Evolutionary conservation across 2,113 vertebrate genomes (phyloP), one percentile per base, ranked within the genome.

Genomic region (Scopus umbretta): DNA sequence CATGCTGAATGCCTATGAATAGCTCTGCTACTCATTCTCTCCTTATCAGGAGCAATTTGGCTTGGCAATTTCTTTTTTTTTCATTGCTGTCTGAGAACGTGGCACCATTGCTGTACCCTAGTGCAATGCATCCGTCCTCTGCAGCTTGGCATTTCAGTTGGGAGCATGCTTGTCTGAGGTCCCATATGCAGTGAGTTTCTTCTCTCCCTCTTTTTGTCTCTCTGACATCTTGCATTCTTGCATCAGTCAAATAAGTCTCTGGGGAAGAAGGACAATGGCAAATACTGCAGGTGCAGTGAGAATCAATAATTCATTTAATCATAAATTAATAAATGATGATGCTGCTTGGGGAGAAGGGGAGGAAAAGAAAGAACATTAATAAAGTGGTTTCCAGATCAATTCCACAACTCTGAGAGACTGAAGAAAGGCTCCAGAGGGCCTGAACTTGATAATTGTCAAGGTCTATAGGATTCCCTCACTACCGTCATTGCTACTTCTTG

Each of bases 221-320:
- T 42, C 78, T 94, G 78, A 87, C 58, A 88, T 80, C 70, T 74
- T 92, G 63, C 71, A 40, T 85, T 91, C 93, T 95, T 63, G 61
- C 29, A 47, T 90, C 96, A 95, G 78, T 80, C 81, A 92, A 86
- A 94, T 45, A 65, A 67, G 13, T 90, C 94, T 88, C 85, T 50
- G 42, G 86, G 71, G 95, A 52, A 93, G 93, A 59, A 93, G 92
- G 93, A 97, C 96, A 96, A 94, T 86, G 67, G 84, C 1, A 1
- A 97, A 93, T 90, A 86, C 66, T 80, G 84, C 89, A 96, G 94
- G 95, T 96, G 91, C 88, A 90, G 78, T n/a, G 66, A 87, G 74
- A 94, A 97, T 97, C 95, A 97, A 96, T 96, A 96, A 97, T 97
- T 96, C 85, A 97, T 97, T 96, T 96, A 95, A 96, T 96, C 96